Conservation (phyloP, 2,113 vertebrate genomes). For the Chionomys nivalis region DNA sequence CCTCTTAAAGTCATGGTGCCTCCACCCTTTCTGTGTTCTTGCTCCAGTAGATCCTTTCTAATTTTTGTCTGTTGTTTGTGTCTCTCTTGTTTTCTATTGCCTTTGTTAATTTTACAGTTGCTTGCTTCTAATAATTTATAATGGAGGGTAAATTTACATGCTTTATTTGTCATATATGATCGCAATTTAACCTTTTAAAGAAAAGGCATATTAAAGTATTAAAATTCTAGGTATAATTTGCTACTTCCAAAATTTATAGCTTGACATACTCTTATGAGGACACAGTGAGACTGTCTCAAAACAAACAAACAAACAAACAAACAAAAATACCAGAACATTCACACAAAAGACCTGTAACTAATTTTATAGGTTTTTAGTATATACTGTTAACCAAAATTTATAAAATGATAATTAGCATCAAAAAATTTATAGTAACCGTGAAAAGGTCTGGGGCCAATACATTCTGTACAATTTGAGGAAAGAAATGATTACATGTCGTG, state of each 20-base stretch:
- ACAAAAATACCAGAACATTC: background rate
- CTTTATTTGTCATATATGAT: background rate
- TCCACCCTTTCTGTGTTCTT: background rate
- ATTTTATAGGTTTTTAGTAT: slow-evolving; percentile 26
- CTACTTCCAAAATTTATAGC: background rate
- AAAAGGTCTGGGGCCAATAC: background rate
- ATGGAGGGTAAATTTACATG: background rate
- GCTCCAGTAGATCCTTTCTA: background rate
- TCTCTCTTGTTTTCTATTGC: background rate
- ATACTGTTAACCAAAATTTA: slow-evolving; percentile 45
- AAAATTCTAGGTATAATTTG: slow-evolving; percentile 18
- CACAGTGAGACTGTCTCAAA: background rate
- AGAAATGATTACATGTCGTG: background rate
- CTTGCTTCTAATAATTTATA: background rate
- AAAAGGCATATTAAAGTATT: slow-evolving; percentile 3
- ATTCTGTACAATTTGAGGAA: slow-evolving; percentile 19
- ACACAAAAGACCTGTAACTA: background rate
- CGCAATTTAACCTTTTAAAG: background rate
- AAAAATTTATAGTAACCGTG: background rate
- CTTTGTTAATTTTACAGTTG: background rate
- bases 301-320: background rate
- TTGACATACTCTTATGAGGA: background rate
- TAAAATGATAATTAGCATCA: slow-evolving; percentile 8
- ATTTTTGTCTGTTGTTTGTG: background rate
- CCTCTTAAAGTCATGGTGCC: background rate